These are phyloP conservation scores for Trichosurus vulpecula DNA, from an alignment of 2,797 vertebrate species.

Conservation along the genomic window DNA sequence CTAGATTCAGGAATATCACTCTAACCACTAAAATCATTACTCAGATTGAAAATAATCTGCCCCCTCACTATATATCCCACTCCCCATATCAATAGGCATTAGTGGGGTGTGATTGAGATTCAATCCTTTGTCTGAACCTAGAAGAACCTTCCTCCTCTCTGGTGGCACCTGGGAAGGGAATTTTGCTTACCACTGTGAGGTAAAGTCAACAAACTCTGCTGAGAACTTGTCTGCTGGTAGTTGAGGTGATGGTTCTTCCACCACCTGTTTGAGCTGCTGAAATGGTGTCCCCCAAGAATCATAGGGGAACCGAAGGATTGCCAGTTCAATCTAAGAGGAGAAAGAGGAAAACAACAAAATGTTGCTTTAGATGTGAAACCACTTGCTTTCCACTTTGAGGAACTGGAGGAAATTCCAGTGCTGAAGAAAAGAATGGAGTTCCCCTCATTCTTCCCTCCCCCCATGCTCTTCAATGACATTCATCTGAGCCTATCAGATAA, in stretches of 20 bases:
- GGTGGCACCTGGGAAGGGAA: accelerated
- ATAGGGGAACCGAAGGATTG: slow-evolving; percentile 95
- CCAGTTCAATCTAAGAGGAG: slow-evolving; percentile 91
- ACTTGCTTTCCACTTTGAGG: not conserved
- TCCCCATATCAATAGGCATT: not conserved
- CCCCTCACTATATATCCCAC: not conserved
- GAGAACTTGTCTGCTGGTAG: slow-evolving; percentile 93
- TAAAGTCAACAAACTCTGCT: slow-evolving; percentile 94
- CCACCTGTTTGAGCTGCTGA: slow-evolving; percentile 98
- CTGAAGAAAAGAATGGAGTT: not conserved
- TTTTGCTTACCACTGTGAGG: slow-evolving; percentile 92
- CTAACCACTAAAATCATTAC: not conserved
- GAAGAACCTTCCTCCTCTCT: not conserved
- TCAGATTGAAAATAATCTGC: not conserved
- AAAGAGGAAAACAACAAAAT: not conserved
- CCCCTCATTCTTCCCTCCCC: not conserved
- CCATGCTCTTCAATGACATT: not conserved
- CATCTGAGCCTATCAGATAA: slow-evolving; percentile 8
- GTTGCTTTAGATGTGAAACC: not conserved
- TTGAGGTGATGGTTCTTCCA: slow-evolving; percentile 96
- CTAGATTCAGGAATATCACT: no score
- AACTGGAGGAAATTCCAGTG: not conserved
- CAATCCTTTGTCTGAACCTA: not conserved
- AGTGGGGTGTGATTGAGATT: not conserved
- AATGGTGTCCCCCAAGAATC: slow-evolving; percentile 98